A percentile compares a stretch with the other conserved stretches of the same genome.
These are phyloP conservation scores for Pan troglodytes DNA, from an alignment of 2,113 vertebrate genomes.

Conservation along the genomic window DNA sequence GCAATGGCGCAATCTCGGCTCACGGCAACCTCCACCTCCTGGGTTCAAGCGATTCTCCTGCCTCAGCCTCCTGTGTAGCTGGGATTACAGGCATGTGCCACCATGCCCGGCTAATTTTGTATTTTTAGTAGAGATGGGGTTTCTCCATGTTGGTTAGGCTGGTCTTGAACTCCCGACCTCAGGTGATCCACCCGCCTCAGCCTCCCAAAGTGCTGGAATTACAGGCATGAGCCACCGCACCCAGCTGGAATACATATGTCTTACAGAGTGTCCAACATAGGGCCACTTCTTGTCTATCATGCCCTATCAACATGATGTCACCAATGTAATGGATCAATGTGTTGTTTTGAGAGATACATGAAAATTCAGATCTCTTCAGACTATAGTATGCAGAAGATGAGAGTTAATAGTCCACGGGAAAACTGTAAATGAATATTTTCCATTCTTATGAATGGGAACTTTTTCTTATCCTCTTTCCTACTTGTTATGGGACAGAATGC, in stretches of 20 bases:
- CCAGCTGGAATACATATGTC: neutral
- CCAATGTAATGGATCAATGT: neutral
- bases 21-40: too few relatives aligned
- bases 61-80: too few relatives aligned
- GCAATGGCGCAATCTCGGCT: too few relatives aligned
- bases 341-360: neutral
- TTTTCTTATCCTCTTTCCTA: neutral
- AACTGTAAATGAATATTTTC: neutral
- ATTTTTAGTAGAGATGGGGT: too few relatives aligned
- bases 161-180: too few relatives aligned
- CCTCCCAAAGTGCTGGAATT: too few relatives aligned
- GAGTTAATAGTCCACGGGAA: neutral
- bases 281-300: neutral
- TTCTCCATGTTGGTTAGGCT: too few relatives aligned
- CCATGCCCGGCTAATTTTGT: too few relatives aligned
- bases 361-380: neutral
- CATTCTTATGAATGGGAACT: neutral
- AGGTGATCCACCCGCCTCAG: too few relatives aligned
- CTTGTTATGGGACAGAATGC: neutral
- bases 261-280: neutral
- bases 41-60: too few relatives aligned
- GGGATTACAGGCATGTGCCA: too few relatives aligned
- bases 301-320: neutral
- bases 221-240: too few relatives aligned
- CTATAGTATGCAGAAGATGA: neutral